phyloP scores from a whole-genome alignment of 2,113 vertebrate genomes.

The Barbus barbus region DNA sequence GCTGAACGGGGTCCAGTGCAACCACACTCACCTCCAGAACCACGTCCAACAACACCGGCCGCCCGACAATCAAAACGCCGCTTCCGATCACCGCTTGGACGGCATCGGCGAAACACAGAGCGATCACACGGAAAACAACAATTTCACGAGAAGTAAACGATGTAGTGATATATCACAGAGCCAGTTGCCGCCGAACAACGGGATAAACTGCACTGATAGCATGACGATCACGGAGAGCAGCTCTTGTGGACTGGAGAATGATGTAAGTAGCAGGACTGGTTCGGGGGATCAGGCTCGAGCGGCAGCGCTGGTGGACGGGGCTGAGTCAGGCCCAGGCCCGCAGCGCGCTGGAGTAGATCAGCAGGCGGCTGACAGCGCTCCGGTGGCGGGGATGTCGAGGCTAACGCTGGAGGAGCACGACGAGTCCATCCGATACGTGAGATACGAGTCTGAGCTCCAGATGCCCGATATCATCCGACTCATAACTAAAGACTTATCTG shows the following conservation, averaged over 20 bases:
- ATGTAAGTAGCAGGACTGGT: conserved; percentile 76
- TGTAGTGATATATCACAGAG: conserved; percentile 69
- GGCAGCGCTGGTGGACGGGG: conserved; percentile 26
- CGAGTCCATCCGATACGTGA: conserved; percentile 90
- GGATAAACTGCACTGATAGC: conserved; percentile 69
- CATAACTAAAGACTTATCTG: conserved; percentile 99
- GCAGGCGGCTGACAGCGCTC: conserved; percentile 73
- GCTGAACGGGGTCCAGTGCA: conserved; percentile 87
- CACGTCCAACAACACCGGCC: conserved; percentile 70
- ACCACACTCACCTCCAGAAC: conserved; percentile 77
- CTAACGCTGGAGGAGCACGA: conserved; percentile 69
- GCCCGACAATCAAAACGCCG: conserved; percentile 66
- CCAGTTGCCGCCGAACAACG: conserved; percentile 68
- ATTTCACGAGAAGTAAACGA: conserved; percentile 64
- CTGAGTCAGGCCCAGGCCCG: conserved; percentile 55
- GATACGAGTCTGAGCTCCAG: conserved; percentile 98
- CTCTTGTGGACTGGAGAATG: conserved; percentile 14
- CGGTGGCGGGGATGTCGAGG: conserved; percentile 76
- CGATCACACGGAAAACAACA: conserved; percentile 67
- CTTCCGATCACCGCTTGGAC: conserved; percentile 66
- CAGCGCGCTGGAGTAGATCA: conserved; percentile 69
- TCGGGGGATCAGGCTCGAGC: conserved; percentile 54
- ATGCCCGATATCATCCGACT: conserved; percentile 99
- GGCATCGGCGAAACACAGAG: conserved; percentile 63
- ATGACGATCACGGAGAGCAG: conserved; percentile 62